A percentile compares a stretch with the other conserved stretches of the same genome.
phyloP scores from a whole-genome alignment of 2,113 vertebrate species.

The Dipodomys ordii region DNA sequence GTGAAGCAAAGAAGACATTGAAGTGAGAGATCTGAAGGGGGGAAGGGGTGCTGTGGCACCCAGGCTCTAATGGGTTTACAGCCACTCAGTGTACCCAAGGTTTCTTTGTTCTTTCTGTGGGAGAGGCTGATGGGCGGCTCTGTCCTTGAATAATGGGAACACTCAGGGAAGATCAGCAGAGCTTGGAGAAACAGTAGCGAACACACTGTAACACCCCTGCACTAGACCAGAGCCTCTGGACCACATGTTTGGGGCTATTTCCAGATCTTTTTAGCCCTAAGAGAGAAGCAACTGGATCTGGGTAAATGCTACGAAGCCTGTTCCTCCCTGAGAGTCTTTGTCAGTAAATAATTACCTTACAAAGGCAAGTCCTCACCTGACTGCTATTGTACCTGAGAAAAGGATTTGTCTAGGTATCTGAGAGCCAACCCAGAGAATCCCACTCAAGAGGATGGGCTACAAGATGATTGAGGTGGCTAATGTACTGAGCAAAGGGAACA shows the following conservation, averaged over 20 bases:
- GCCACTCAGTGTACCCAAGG: neutral
- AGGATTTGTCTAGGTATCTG: neutral
- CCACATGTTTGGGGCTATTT: neutral
- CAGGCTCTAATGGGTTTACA: neutral
- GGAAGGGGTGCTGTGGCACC: too few relatives aligned
- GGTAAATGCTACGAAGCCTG: neutral
- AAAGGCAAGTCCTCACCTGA: neutral
- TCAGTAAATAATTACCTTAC: neutral
- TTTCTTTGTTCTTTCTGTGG: constrained; percentile 14
- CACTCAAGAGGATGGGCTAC: neutral
- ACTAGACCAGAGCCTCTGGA: neutral
- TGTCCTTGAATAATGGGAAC: constrained; percentile 65
- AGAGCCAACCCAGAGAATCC: neutral
- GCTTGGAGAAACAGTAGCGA: neutral
- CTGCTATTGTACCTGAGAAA: neutral
- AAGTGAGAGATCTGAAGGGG: neutral
- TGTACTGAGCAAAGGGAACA: neutral
- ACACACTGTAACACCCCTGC: constrained; percentile 25
- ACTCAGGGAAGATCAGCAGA: neutral
- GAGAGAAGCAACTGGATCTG: constrained; percentile 3
- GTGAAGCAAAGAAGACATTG: neutral
- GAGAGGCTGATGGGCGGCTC: constrained; percentile 17
- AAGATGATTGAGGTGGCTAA: neutral
- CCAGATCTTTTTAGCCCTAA: constrained; percentile 11
- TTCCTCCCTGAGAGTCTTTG: neutral